Evolutionary conservation across 2,888 invertebrate genomes (phyloP), one percentile per base, ranked within the genome.

Genomic region (Acleris laterana): DNA sequence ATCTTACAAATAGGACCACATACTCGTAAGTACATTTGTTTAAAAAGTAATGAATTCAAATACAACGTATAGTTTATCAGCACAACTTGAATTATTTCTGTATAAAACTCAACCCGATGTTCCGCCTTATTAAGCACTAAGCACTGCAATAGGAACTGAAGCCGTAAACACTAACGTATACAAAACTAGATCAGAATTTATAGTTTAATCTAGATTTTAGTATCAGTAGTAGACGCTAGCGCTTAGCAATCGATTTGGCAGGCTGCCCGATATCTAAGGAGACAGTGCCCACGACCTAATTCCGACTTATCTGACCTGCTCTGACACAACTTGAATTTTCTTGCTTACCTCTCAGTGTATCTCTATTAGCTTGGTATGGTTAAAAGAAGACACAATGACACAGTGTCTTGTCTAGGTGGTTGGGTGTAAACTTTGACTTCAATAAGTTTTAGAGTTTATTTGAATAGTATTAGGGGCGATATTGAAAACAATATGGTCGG

Each of bases 231-330:
- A 32, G 61, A 32, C 52, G 38, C 50, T 28, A 13, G 49, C 64
- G 68, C 65, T 74, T 74, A 74, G 71, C 75, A 73, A 80, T 85
- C 82, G 79, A 84, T 83, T 84, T 85, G 85, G 85, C 83, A 67
- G 74, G 19, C 49, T 74, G 82, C 83, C 85, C 77, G 69, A 73
- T 67, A 74, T 74, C 71, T 68, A 56, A 63, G 70, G 55, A 20
- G 55, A 38, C 66, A 68, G 68, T 69, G 70, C 71, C 71, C 69
- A 75, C 71, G 74, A 72, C 77, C 78, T 76, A 76, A 72, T 76
- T 74, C 56, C 61, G 46, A 38, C 38, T 20, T 20, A 50, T 46
- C 44, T 53, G 17, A 63, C 59, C 60, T 68, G 60, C 56, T 65
- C 65, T 56, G 13, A 38, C 38, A 38, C 38, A 38, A 38, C 38